Evolutionary conservation across 2,888 invertebrate species (phyloP), one percentile per base, ranked within the genome.

Genomic region (Drosophila suboccidentalis): DNA sequence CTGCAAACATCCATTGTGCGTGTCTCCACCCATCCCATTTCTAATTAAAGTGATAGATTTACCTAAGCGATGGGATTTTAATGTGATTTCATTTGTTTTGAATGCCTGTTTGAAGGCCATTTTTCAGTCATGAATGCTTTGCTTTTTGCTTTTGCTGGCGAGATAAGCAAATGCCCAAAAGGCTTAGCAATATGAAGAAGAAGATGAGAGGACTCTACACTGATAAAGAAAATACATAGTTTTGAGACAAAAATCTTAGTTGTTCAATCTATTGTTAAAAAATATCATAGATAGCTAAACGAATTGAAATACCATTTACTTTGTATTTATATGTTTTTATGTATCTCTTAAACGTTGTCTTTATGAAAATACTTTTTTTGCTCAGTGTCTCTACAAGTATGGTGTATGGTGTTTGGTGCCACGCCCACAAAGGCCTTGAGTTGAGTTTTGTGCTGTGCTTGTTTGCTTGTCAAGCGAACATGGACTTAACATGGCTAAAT

Each of bases 1-100:
- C 72, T 68, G 65, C 55, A 47, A 54, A 54, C 63, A 32, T 54
- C 47, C 73, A 80, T 68, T 83, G 71, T 71, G 51, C 50, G 54
- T 39, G 15, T 36, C 5, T 11, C 36, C 59, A 22, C 17, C 36
- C 59, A 22, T 22, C 15, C 15, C 44, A 39, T 64, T 77, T 78
- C 72, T 81, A 86, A 86, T 87, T 87, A 86, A 87, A 86, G 74
- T 83, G 79, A 87, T 85, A 76, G 86, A 87, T 87, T 81, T 66
- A 74, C 49, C 51, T 50, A 57, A 62, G 71, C 64, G 29, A 63
- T 41, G 44, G 13, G 67, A 66, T 66, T 75, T 65, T 17, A 39
- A 71, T 77, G 65, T 60, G 60, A 71, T 83, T 77, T 67, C 67
- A 79, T 77, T 81, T 72, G 75, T 73, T 77, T 77, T 29, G 29